Evolutionary conservation across 2,888 invertebrate species (phyloP).

Genomic region (Oeneis ivallda): DNA sequence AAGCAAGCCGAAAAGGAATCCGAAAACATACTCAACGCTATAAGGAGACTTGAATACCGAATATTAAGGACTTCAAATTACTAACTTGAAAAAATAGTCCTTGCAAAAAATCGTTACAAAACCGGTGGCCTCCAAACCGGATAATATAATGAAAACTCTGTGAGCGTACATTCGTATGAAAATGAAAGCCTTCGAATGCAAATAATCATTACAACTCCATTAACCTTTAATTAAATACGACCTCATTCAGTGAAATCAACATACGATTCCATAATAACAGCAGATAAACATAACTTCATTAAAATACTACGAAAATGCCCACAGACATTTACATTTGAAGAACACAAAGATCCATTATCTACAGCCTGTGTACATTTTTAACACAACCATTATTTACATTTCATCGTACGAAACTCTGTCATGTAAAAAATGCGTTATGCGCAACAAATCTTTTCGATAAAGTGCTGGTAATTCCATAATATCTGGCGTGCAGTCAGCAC

Average conservation of each 20-base stretch:
- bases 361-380: background rate
- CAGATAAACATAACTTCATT: background rate
- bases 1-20: too few species aligned
- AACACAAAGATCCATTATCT: slow-evolving; percentile 1
- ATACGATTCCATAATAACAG: background rate
- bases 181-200: background rate
- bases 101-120: background rate
- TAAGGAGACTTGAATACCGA: too few species aligned
- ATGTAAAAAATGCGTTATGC: slow-evolving; percentile 13
- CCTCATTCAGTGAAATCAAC: background rate
- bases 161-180: background rate
- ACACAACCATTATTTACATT: background rate
- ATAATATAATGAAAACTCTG: background rate
- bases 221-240: slow-evolving; percentile 7
- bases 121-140: background rate
- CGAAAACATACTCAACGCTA: too few species aligned
- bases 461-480: slow-evolving; percentile 40
- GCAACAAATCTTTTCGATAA: slow-evolving; percentile 44
- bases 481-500: slow-evolving; percentile 35
- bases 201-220: slow-evolving; percentile 10
- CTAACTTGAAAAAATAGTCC: too few species aligned
- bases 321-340: background rate
- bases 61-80: too few species aligned
- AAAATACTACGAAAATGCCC: background rate
- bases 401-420: slow-evolving; percentile 1